A percentile compares a stretch with the other conserved stretches of the same genome.
Evolutionary conservation across 2,113 vertebrate genomes (phyloP).

Genomic region (Epinephelus moara): DNA sequence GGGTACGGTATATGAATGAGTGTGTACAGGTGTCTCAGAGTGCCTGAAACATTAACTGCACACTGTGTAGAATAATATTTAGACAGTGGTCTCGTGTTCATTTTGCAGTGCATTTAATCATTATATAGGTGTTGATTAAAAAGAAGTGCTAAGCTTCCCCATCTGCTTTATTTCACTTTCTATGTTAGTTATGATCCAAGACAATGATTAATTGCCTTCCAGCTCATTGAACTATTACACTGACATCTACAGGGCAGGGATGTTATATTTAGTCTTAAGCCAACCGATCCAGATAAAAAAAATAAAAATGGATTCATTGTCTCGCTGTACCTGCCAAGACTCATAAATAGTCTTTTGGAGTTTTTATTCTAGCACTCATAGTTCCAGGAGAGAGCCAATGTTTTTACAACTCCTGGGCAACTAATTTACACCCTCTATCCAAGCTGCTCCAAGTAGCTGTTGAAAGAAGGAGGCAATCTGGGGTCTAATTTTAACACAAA

Average conservation of each 20-base stretch:
- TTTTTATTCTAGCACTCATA: background rate
- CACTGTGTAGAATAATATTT: constrained; percentile 18
- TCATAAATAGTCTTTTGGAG: constrained; percentile 27
- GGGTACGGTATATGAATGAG: constrained; percentile 21
- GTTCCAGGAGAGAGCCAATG: constrained; percentile 24
- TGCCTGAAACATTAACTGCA: constrained; percentile 12
- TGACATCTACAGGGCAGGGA: constrained; percentile 58
- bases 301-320: constrained; percentile 50
- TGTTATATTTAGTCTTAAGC: constrained; percentile 64
- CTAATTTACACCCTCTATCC: background rate
- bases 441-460: background rate
- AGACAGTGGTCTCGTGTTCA: constrained; percentile 2
- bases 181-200: constrained; percentile 45
- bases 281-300: constrained; percentile 41
- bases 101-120: constrained; percentile 45
- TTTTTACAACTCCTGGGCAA: constrained; percentile 20
- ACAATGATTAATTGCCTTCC: constrained; percentile 65
- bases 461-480: constrained; percentile 2
- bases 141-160: constrained; percentile 45
- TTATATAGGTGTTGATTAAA: constrained; percentile 44
- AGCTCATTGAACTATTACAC: constrained; percentile 51
- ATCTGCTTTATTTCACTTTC: constrained; percentile 36
- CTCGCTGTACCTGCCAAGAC: constrained; percentile 38
- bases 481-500: background rate
- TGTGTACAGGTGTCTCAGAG: constrained; percentile 17